phyloP scores from a whole-genome alignment of 2,888 invertebrate genomes.

The Athalia rosae region DNA sequence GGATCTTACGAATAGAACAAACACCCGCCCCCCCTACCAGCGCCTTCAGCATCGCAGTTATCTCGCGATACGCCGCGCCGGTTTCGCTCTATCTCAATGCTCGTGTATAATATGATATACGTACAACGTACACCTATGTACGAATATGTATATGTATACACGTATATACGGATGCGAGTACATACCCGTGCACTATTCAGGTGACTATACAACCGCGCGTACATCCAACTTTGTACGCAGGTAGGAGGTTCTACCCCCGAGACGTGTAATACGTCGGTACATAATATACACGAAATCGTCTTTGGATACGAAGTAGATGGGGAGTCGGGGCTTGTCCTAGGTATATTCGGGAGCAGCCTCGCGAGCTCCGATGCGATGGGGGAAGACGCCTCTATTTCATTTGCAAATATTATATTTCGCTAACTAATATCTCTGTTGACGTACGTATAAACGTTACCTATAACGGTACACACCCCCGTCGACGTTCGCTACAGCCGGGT shows the following conservation, averaged over 20 bases:
- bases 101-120: neutral
- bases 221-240: neutral
- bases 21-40: conserved; percentile 53
- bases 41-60: conserved; percentile 21
- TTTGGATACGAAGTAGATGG: conserved; percentile 32
- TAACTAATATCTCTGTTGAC: conserved; percentile 71
- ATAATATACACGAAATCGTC: conserved; percentile 12
- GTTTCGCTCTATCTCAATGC: too few species aligned
- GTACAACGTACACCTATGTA: conserved; percentile 7
- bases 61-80: conserved; percentile 28
- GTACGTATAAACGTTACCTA: conserved; percentile 45
- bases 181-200: too few species aligned
- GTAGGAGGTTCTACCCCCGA: neutral
- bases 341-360: conserved; percentile 30
- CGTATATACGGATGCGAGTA: too few species aligned
- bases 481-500: too few species aligned
- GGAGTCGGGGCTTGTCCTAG: conserved; percentile 7
- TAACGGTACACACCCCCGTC: neutral
- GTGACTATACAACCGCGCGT: neutral
- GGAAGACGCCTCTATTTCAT: conserved; percentile 29
- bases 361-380: neutral
- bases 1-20: conserved; percentile 68
- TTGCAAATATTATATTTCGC: conserved; percentile 54
- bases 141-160: too few species aligned
- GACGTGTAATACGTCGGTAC: neutral